Conservation (phyloP, 1,140 invertebrate genomes). For the Drosophila azteca region DNA sequence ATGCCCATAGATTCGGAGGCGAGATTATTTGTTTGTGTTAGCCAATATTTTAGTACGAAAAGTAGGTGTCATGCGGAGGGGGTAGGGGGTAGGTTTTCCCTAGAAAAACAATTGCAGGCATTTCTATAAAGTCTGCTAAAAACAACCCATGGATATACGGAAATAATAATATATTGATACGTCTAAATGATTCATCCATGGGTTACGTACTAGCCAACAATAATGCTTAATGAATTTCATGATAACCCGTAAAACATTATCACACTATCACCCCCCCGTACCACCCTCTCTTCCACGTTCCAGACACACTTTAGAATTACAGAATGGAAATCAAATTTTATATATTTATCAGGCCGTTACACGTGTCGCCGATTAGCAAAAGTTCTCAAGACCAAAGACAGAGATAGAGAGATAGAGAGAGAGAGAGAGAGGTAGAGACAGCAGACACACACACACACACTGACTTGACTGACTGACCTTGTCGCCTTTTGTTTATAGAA, state of each 20-base stretch:
- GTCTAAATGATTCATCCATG: too few species aligned
- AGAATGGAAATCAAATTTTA: constrained; percentile 11
- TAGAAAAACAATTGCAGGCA: too few species aligned
- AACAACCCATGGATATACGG: too few species aligned
- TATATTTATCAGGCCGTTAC: constrained; percentile 58
- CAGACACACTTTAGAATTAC: constrained; percentile 13
- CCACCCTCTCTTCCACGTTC: neutral
- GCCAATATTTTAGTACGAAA: constrained; percentile 9
- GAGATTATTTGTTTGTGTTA: constrained; percentile 50
- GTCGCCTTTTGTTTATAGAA: constrained; percentile 53
- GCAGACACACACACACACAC: neutral
- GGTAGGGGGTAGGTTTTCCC: neutral
- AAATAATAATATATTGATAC: too few species aligned
- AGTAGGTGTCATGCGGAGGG: too few species aligned
- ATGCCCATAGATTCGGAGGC: constrained; percentile 59
- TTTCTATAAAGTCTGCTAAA: too few species aligned
- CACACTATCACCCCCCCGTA: constrained; percentile 4
- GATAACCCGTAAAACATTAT: constrained; percentile 26
- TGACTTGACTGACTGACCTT: too few species aligned
- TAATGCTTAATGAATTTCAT: constrained; percentile 3
- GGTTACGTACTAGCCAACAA: too few species aligned
- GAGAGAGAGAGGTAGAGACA: neutral
- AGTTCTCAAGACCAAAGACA: constrained; percentile 23
- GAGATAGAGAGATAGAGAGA: neutral
- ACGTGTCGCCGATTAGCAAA: constrained; percentile 67